These are phyloP conservation scores for Cosmorhoe ocellata DNA, from an alignment of 2,888 invertebrate genomes.

Conservation along the genomic window DNA sequence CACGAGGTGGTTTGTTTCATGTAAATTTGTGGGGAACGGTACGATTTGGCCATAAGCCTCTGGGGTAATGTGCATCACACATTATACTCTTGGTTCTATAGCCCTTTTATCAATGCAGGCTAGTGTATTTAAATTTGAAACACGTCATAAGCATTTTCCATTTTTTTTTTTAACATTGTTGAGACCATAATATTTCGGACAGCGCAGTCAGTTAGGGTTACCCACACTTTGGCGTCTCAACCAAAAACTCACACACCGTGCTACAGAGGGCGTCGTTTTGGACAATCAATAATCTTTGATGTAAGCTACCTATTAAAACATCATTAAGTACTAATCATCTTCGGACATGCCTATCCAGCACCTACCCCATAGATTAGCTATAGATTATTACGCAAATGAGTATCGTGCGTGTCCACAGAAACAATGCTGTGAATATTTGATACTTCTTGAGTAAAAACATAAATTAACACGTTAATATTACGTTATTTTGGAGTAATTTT, in stretches of 20 bases:
- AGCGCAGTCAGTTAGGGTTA: no score
- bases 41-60: constrained; percentile 68
- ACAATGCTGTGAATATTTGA: constrained; percentile 44
- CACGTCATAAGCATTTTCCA: no score
- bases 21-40: constrained; percentile 73
- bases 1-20: constrained; percentile 74
- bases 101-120: constrained; percentile 60
- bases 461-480: constrained; percentile 46
- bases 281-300: neutral
- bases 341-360: constrained; percentile 8
- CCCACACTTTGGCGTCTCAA: no score
- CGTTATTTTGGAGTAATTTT: constrained; percentile 59
- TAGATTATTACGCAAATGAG: constrained; percentile 32
- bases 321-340: constrained; percentile 12
- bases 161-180: neutral
- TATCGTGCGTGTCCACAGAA: constrained; percentile 37
- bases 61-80: constrained; percentile 68
- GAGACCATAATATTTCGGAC: no score
- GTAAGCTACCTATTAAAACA: constrained; percentile 10
- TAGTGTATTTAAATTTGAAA: constrained; percentile 22
- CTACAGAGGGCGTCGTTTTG: no score
- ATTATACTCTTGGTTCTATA: constrained; percentile 73
- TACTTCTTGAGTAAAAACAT: constrained; percentile 46
- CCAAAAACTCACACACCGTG: no score
- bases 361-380: constrained; percentile 5